phyloP scores from a whole-genome alignment of 1,140 invertebrate genomes.

The Xylocopa sonorina region DNA sequence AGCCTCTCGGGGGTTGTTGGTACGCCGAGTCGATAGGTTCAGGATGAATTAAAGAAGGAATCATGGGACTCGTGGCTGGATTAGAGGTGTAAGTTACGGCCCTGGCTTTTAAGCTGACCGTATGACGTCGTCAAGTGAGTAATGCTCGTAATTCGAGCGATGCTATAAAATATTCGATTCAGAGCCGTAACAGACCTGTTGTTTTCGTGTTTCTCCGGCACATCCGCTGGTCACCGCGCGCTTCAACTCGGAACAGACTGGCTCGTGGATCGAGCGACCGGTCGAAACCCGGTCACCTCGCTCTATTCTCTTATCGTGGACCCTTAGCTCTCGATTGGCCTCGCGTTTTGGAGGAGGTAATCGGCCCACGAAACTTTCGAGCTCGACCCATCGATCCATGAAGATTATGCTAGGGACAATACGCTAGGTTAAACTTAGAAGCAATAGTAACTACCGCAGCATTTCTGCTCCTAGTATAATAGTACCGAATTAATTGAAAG shows the following conservation, averaged over 20 bases:
- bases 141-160: constrained; percentile 67
- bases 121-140: constrained; percentile 68
- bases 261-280: not conserved
- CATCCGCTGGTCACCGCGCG: constrained; percentile 24
- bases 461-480: too few species aligned
- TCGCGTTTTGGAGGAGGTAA: too few species aligned
- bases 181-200: constrained; percentile 53
- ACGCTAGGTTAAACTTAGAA: too few species aligned
- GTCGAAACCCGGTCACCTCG: not conserved
- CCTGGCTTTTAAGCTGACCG: constrained; percentile 61
- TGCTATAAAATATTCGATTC: constrained; percentile 68
- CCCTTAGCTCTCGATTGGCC: too few species aligned
- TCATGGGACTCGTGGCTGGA: not conserved
- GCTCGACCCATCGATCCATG: too few species aligned
- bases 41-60: too few species aligned
- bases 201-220: constrained; percentile 58
- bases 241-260: constrained; percentile 8
- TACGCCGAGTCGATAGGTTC: too few species aligned
- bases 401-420: too few species aligned
- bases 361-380: too few species aligned
- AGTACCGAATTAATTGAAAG: too few species aligned
- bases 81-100: constrained; percentile 47
- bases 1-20: too few species aligned
- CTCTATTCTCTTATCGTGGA: not conserved
- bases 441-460: too few species aligned